phyloP scores from a whole-genome alignment of 2,113 vertebrate species.

The Otocyon megalotis region DNA sequence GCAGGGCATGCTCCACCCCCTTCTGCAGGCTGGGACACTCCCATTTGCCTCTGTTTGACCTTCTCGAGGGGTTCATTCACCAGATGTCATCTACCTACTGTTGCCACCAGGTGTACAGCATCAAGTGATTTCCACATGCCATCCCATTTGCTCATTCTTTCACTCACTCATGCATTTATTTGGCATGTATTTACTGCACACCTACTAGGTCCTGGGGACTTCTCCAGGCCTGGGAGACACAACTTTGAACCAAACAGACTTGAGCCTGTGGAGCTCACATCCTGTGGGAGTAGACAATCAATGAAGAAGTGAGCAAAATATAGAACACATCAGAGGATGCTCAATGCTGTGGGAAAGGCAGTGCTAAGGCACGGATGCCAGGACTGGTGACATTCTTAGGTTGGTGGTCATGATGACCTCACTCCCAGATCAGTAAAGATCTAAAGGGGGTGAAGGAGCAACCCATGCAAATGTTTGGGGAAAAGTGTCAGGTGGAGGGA shows the following conservation, averaged over 20 bases:
- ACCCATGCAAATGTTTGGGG: background rate
- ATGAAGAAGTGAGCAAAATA: background rate
- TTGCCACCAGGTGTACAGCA: background rate
- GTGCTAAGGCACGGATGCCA: background rate
- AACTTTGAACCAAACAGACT: background rate
- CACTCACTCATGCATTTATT: background rate
- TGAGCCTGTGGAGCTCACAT: background rate
- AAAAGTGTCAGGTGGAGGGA: background rate
- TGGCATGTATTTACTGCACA: background rate
- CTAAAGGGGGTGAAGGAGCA: background rate
- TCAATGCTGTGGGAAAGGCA: accelerated
- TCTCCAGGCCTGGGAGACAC: background rate
- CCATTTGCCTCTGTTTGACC: background rate
- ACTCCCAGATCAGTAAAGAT: background rate
- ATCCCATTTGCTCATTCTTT: background rate
- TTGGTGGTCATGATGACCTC: background rate
- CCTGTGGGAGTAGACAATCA: background rate
- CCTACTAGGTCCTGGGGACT: background rate
- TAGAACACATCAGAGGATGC: accelerated
- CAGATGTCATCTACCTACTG: background rate
- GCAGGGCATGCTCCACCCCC: too few relatives aligned
- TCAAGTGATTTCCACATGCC: background rate
- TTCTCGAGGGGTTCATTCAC: background rate
- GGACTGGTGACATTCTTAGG: background rate
- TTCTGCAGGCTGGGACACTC: background rate